Base-by-base conservation (phyloP, 2,888 invertebrate genomes). In the Drosophila histrio region DNA sequence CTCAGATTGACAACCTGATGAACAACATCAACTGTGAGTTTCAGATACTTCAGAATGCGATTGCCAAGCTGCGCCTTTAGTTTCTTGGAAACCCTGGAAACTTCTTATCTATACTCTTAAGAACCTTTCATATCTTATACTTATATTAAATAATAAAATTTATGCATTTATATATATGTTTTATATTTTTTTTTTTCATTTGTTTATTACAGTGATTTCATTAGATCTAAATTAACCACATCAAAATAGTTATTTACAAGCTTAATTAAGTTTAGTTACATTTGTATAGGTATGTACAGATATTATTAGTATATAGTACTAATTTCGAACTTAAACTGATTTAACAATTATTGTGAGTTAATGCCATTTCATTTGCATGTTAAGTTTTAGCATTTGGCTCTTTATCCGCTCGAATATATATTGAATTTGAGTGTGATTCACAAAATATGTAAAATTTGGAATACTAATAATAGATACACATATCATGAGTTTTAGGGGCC, bases 1-100 rank as follows among this genome's bases (percentile, higher is more conserved):
- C 95, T 5, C 97, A 98, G 92, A 95, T 99, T 77, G 94, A 96
- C 75, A 95, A 95, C 73, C 93, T 99, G 9, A 95, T 98, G 58
- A 93, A 94, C 26, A 96, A 95, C 78, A 95, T 97, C 9, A 95
- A 95, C 81, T 94, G 95, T 72, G 97, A 97, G 91, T 95, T 97
- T 91, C 95, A 95, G 74, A 94, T 96, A 52, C 92, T 97, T 13
- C 94, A 95, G 79, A 95, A 96, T 84, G 95, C 96, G 6, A 93
- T 97, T 90, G 94, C 93, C 60, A 96, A 96, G 91, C 89, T 96
- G 69, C 95, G 93, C 87, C 89, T 92, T 57, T 91, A 88, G 21
- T 43, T 5, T 44, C 34, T n/a, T n/a, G n/a, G n/a, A n/a, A 4
- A 5, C n/a, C 26, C 1, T 0, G 3, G 13, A 13, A 3, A 0